These are phyloP conservation scores for Nephrotoma guestfalica DNA, from an alignment of 2,888 invertebrate species.

Conservation along the genomic window DNA sequence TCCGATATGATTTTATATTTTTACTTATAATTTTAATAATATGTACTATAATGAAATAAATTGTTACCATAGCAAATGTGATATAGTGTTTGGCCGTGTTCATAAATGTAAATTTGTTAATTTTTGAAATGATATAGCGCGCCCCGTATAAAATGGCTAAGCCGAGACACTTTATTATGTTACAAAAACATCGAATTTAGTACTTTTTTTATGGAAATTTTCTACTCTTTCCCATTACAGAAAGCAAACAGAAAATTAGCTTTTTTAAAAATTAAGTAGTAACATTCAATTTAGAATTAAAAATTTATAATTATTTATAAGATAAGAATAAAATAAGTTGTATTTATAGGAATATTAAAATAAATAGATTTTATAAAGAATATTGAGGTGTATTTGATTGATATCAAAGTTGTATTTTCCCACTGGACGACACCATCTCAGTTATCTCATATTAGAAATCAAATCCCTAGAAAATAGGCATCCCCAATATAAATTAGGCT, in stretches of 20 bases:
- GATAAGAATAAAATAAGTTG: not conserved
- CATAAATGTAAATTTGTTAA: not conserved
- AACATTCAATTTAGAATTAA: not conserved
- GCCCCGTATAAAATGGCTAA: not conserved
- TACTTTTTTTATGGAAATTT: not conserved
- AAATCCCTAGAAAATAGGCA: no score
- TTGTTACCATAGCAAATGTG: not conserved
- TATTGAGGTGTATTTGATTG: no score
- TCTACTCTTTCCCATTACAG: not conserved
- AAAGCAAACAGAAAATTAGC: not conserved
- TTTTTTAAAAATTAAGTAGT: not conserved
- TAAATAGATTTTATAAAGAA: not conserved
- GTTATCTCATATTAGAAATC: no score
- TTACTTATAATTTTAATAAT: not conserved
- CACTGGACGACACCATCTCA: no score
- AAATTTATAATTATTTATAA: not conserved
- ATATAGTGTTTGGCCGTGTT: not conserved
- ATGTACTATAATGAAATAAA: not conserved
- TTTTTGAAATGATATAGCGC: not conserved
- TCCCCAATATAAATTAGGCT: no score
- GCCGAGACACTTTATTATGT: not conserved
- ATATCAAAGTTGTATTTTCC: no score
- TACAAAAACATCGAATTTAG: not conserved
- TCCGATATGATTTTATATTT: not conserved
- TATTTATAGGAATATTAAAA: not conserved